A percentile compares a stretch with the other conserved stretches of the same genome.
phyloP scores from a whole-genome alignment of 1,140 invertebrate genomes.

The Saccostrea echinata region DNA sequence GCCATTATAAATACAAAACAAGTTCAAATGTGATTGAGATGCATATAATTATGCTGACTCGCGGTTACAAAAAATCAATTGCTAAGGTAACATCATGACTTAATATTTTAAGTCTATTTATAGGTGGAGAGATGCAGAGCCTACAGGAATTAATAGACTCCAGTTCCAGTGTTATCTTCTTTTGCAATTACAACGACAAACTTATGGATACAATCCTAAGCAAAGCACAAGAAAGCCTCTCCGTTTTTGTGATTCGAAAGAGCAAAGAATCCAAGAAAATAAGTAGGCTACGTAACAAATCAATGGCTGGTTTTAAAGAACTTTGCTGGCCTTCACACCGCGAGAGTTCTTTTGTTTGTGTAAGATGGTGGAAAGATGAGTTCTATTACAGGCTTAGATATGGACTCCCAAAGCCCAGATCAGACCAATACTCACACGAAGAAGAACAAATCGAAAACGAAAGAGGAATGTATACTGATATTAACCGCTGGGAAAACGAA shows the following conservation, averaged over 20 bases:
- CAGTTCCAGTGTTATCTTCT: background rate
- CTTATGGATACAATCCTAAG: background rate
- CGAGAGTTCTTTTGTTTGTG: background rate
- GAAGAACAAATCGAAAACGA: background rate
- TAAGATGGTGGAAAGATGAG: background rate
- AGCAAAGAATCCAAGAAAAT: background rate
- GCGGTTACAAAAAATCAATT: background rate
- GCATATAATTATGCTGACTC: too few relatives aligned
- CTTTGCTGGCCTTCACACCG: background rate
- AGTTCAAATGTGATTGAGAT: background rate
- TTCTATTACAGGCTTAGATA: background rate
- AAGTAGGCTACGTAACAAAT: background rate
- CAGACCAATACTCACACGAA: background rate
- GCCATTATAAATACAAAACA: too few relatives aligned
- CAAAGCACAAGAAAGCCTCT: background rate
- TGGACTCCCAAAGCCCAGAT: background rate
- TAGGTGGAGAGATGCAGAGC: background rate
- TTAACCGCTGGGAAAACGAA: background rate
- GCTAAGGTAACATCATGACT: background rate
- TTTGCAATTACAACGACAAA: background rate
- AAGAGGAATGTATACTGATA: background rate
- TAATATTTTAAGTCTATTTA: background rate
- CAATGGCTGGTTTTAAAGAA: background rate
- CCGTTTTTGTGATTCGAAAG: background rate
- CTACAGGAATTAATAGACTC: background rate